Conservation (phyloP, 1,140 invertebrate species). For the Ruditapes philippinarum region DNA sequence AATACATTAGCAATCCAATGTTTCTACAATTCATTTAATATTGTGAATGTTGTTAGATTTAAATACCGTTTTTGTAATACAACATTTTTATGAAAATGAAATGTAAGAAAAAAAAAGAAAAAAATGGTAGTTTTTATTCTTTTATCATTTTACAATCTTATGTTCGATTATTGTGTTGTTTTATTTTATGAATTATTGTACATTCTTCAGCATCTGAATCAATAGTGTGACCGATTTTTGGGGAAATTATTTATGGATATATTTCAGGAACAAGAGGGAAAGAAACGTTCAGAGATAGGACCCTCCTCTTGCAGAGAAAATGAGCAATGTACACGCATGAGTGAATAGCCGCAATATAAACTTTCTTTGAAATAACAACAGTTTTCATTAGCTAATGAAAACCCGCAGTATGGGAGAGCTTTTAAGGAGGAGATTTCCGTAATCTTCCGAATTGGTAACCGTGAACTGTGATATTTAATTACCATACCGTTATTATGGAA, state of each 20-base stretch:
- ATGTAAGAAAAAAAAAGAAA: too few relatives aligned
- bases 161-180: background rate
- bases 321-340: background rate
- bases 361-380: background rate
- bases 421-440: background rate
- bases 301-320: background rate
- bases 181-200: background rate
- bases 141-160: background rate
- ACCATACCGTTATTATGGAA: constrained; percentile 16
- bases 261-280: background rate
- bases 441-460: background rate
- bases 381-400: constrained; percentile 2
- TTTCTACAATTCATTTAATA: too few relatives aligned
- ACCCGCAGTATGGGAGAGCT: background rate
- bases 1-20: too few relatives aligned
- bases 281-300: background rate
- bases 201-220: background rate
- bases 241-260: too few relatives aligned
- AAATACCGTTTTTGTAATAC: too few relatives aligned
- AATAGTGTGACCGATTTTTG: background rate
- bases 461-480: constrained; percentile 15
- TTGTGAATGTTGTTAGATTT: too few relatives aligned
- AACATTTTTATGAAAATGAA: too few relatives aligned
- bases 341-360: background rate
- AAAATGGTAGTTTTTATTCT: too few relatives aligned